phyloP scores from a whole-genome alignment of 2,888 invertebrate species.

The Blera fallax region DNA sequence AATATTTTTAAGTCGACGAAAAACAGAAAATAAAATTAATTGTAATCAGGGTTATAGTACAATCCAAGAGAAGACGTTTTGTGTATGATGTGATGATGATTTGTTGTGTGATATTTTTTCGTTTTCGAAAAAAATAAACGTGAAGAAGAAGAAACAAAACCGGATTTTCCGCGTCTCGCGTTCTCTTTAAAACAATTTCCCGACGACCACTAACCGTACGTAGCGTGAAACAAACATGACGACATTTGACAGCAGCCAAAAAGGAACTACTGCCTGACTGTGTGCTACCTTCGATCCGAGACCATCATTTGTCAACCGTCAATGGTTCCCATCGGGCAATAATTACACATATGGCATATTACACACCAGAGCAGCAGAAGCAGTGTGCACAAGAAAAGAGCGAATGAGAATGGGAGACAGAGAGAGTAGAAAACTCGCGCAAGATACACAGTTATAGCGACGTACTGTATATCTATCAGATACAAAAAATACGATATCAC shows the following conservation, averaged over 20 bases:
- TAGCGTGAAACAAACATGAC: constrained; percentile 77
- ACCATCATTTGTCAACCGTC: constrained; percentile 73
- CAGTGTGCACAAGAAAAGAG: constrained; percentile 20
- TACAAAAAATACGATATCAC: constrained; percentile 11
- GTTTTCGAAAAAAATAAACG: constrained; percentile 25
- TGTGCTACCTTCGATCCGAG: constrained; percentile 75
- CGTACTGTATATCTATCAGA: constrained; percentile 8
- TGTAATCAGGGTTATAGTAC: constrained; percentile 24
- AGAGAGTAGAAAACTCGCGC: constrained; percentile 61
- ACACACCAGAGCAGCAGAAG: constrained; percentile 62
- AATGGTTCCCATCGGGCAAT: constrained; percentile 74
- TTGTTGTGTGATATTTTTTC: constrained; percentile 32
- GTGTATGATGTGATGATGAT: constrained; percentile 25
- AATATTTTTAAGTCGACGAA: background rate
- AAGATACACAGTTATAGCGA: constrained; percentile 49
- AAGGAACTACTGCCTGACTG: constrained; percentile 80
- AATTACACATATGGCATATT: constrained; percentile 73
- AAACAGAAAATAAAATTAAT: background rate
- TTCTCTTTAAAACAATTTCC: constrained; percentile 74
- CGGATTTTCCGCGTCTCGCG: constrained; percentile 77
- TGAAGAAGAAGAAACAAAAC: constrained; percentile 64
- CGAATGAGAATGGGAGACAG: constrained; percentile 46
- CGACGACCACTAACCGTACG: constrained; percentile 72
- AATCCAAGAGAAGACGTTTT: constrained; percentile 26
- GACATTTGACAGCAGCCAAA: constrained; percentile 82